Base-by-base conservation (phyloP, 2,797 vertebrate genomes). In the Coregonus sp. region DNA sequence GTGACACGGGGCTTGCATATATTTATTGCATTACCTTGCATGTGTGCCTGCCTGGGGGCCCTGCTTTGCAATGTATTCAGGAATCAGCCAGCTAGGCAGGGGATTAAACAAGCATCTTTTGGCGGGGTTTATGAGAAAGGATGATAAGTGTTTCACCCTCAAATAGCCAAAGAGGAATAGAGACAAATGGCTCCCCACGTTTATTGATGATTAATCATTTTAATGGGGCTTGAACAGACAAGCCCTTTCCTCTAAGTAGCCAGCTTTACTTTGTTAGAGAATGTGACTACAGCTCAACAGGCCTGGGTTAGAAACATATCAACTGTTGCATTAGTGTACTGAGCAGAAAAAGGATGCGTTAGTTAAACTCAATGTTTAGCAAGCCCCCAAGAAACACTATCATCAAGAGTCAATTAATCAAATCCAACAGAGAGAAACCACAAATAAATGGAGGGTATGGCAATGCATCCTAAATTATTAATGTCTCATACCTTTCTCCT, bases 1-100 rank as follows among this genome's bases (percentile, higher is more conserved):
- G 84, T 91, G 91, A 93, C 92, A 90, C 85, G 84, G 85, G 77
- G 84, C 89, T 91, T 83, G 92, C 91, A 91, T 92, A 93, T 86
- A 91, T 92, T 90, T 87, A 86, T 90, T 89, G 80, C 84, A 88
- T 91, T 89, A 87, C 84, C 80, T 85, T 81, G 78, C 74, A 81
- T 84, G 82, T 84, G 54, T 76, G 80, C 87, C 86, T 85, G 86
- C 77, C 77, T 76, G 79, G 74, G 81, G 51, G 35, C 86, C 86
- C 89, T 82, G 71, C 78, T 80, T 82, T 82, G 75, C 83, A 83
- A 82, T 80, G 56, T 80, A 65, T 84, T 87, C 84, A 82, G 83
- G 68, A 89, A 82, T 87, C 84, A 80, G 85, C 84, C 75, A 75
- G 77, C 88, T 87, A 79, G 54, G 80, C 83, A 61, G 80, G 75